These are phyloP conservation scores for Terebella lapidaria DNA, from an alignment of 2,888 invertebrate genomes.

Conservation along the genomic window DNA sequence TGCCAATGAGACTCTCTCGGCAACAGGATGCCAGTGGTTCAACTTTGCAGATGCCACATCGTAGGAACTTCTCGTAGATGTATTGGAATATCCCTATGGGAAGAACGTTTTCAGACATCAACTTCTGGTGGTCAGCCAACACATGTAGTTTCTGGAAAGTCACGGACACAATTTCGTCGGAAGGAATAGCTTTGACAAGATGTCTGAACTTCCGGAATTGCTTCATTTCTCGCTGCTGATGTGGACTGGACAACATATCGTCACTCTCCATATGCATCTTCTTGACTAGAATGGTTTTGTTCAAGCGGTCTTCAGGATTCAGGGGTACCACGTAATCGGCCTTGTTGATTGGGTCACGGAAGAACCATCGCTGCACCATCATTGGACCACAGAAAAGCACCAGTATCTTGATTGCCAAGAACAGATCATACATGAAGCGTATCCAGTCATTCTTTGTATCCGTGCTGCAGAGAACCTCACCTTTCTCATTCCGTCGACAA, in stretches of 20 bases:
- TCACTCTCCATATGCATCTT: constrained; percentile 15
- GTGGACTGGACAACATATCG: background rate
- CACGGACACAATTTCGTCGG: constrained; percentile 22
- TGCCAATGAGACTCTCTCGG: constrained; percentile 25
- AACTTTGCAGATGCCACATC: constrained; percentile 16
- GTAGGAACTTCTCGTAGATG: constrained; percentile 22
- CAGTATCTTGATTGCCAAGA: constrained; percentile 33
- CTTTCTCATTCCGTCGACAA: background rate
- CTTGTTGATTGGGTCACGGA: constrained; percentile 39
- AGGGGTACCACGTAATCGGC: constrained; percentile 39
- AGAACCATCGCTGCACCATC: constrained; percentile 38
- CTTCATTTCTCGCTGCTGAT: constrained; percentile 11
- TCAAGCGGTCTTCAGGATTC: constrained; percentile 12
- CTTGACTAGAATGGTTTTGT: constrained; percentile 25
- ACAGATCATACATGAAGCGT: background rate
- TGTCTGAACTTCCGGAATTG: constrained; percentile 21
- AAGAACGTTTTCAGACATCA: constrained; percentile 23
- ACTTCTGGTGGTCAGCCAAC: constrained; percentile 20
- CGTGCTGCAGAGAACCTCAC: background rate
- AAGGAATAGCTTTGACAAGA: constrained; percentile 22
- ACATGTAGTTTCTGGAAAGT: constrained; percentile 23
- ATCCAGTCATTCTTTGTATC: background rate
- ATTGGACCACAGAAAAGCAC: constrained; percentile 42
- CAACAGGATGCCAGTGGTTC: constrained; percentile 27
- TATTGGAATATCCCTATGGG: constrained; percentile 23